These are phyloP conservation scores for Drosophila grimshawi DNA, from an alignment of 1,140 invertebrate species.

Conservation along the genomic window DNA sequence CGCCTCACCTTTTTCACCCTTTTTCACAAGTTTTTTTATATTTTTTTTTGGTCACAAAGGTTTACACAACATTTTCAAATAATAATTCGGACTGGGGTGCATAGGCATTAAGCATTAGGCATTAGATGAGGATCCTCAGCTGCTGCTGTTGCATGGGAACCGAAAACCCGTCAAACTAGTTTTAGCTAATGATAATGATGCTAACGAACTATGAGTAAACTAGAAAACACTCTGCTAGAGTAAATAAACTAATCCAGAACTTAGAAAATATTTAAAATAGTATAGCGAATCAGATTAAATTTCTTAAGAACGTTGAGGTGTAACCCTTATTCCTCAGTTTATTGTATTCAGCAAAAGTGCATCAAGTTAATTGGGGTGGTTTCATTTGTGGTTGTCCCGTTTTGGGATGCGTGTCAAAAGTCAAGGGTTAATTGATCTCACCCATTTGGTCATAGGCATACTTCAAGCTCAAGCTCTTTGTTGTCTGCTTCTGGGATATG, in stretches of 20 bases:
- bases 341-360: not conserved
- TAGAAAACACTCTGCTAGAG: not conserved
- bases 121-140: slow-evolving; percentile 35
- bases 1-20: slow-evolving; percentile 78
- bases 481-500: slow-evolving; percentile 59
- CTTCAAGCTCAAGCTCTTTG: slow-evolving; percentile 3
- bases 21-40: slow-evolving; percentile 51
- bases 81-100: slow-evolving; percentile 68
- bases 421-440: slow-evolving; percentile 74
- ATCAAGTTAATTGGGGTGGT: slow-evolving; percentile 48
- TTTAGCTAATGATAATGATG: slow-evolving; percentile 16
- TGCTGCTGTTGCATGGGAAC: slow-evolving; percentile 62
- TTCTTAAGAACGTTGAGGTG: not conserved
- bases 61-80: slow-evolving; percentile 66
- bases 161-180: slow-evolving; percentile 68
- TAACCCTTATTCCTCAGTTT: not conserved
- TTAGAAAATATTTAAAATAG: not conserved
- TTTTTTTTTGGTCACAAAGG: slow-evolving; percentile 28
- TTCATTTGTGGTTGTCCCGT: slow-evolving; percentile 41
- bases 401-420: slow-evolving; percentile 52
- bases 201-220: not conserved
- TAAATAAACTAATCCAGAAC: not conserved
- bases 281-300: not conserved
- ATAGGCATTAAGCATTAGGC: slow-evolving; percentile 27
- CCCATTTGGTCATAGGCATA: slow-evolving; percentile 31